Evolutionary conservation across 2,888 invertebrate genomes (phyloP), one percentile per base, ranked within the genome.

Genomic region (Pemphredon lugubris): DNA sequence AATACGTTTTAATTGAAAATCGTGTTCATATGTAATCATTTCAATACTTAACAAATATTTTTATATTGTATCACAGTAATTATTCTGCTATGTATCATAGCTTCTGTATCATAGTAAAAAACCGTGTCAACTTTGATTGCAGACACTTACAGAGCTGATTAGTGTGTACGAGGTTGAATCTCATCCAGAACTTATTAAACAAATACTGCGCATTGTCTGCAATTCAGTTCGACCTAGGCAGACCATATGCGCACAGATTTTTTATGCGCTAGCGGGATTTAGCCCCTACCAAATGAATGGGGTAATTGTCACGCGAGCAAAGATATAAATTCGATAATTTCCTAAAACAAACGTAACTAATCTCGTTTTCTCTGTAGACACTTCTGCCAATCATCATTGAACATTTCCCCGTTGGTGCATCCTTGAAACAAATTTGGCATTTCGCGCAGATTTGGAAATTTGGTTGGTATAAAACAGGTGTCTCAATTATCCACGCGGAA

Each of bases 261-360:
- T 95, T 14, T 95, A 95, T 86, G 87, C 95, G 4, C 77, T 95
- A 2, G 92, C 91, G 5, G 94, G 94, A 11, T 93, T 91, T 83
- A 92, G 93, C 82, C 90, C 91, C 45, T 89, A 89, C 13, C 92
- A 94, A 83, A 89, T 92, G 20, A 92, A 93, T 82, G 83, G 88
- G 77, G 92, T 92, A 90, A 66, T 40, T 21, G 20, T n/a, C 23
- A 0, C 1, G 13, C 7, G 13, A n/a, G n/a, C 14, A 5, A 14
- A 4, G 39, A 4, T n/a, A 37, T 14, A n/a, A 32, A 5, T 7
- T 3, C 16, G 1, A 32, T 32, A 7, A n/a, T 26, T 26, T 26
- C 7, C 26, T 5, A 26, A 26, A 26, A 26, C 7, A 26, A 26
- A 26, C 26, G 26, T 26, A 7, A 26, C 48, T 63, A 1, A 66